Evolutionary conservation across 2,797 vertebrate species (phyloP).

Genomic region (Gadopsis marmoratus): DNA sequence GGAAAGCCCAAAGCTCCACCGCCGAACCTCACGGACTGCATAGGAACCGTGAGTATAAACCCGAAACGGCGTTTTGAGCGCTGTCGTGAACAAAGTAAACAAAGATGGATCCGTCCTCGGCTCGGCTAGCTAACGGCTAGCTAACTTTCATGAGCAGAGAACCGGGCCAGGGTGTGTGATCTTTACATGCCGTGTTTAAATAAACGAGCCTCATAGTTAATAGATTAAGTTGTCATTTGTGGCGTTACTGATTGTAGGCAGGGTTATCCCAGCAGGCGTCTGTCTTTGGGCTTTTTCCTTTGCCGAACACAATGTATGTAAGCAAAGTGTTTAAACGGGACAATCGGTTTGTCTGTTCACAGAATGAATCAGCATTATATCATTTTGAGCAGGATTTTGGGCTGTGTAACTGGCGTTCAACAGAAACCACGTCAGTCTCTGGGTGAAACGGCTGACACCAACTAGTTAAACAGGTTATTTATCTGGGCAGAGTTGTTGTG

Average conservation of each 20-base stretch:
- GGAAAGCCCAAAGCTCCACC: constrained; percentile 92
- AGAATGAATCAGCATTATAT: constrained; percentile 39
- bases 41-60: constrained; percentile 88
- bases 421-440: not conserved
- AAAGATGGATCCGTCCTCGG: constrained; percentile 55
- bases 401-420: not conserved
- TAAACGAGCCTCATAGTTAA: fast-evolving
- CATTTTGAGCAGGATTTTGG: not conserved
- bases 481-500: constrained; percentile 18
- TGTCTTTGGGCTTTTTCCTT: not conserved
- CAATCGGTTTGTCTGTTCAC: not conserved
- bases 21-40: constrained; percentile 95
- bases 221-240: not conserved
- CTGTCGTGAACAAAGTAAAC: constrained; percentile 65
- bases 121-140: constrained; percentile 31
- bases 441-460: not conserved
- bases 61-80: constrained; percentile 47
- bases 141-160: constrained; percentile 26
- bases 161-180: not conserved
- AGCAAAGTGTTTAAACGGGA: not conserved
- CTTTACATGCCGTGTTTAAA: not conserved
- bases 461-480: constrained; percentile 69
- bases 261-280: fast-evolving
- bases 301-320: not conserved
- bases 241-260: not conserved